Conservation (phyloP, 2,888 invertebrate genomes). For the Leptinotarsa haldemani region DNA sequence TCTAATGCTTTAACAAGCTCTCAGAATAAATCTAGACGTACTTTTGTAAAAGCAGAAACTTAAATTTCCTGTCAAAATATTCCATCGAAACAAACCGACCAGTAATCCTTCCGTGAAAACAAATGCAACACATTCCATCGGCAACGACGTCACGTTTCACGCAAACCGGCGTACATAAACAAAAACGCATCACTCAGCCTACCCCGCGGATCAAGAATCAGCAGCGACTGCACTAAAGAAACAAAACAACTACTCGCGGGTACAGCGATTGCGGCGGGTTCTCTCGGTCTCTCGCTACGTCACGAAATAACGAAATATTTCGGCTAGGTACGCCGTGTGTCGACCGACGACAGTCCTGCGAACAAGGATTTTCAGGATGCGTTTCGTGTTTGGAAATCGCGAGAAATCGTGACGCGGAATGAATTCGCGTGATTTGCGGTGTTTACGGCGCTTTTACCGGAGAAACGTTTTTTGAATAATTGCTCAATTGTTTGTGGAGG, state of each 20-base stretch:
- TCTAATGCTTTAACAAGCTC: no score
- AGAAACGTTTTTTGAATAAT: neutral
- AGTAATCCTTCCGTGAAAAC: slow-evolving; percentile 1
- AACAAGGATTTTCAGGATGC: slow-evolving; percentile 10
- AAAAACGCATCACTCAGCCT: slow-evolving; percentile 1
- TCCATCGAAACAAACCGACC: neutral
- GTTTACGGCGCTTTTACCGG: no score
- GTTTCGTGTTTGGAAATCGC: neutral
- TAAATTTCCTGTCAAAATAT: neutral
- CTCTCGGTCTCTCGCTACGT: slow-evolving; percentile 21
- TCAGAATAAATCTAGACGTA: neutral
- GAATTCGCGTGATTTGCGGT: slow-evolving; percentile 9
- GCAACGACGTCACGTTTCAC: neutral
- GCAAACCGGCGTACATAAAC: neutral
- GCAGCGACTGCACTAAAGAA: slow-evolving; percentile 40
- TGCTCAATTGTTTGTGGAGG: neutral
- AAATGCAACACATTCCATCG: slow-evolving; percentile 14
- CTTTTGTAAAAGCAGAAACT: neutral
- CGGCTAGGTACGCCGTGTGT: slow-evolving; percentile 35
- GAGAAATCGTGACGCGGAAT: slow-evolving; percentile 12
- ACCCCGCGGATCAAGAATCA: slow-evolving; percentile 1
- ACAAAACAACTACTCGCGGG: slow-evolving; percentile 31
- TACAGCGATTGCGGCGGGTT: slow-evolving; percentile 17
- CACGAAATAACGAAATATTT: slow-evolving; percentile 27
- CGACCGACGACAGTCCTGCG: slow-evolving; percentile 17